These are phyloP conservation scores for Poeciliopsis turneri DNA, from an alignment of 2,797 vertebrate species.

Conservation along the genomic window DNA sequence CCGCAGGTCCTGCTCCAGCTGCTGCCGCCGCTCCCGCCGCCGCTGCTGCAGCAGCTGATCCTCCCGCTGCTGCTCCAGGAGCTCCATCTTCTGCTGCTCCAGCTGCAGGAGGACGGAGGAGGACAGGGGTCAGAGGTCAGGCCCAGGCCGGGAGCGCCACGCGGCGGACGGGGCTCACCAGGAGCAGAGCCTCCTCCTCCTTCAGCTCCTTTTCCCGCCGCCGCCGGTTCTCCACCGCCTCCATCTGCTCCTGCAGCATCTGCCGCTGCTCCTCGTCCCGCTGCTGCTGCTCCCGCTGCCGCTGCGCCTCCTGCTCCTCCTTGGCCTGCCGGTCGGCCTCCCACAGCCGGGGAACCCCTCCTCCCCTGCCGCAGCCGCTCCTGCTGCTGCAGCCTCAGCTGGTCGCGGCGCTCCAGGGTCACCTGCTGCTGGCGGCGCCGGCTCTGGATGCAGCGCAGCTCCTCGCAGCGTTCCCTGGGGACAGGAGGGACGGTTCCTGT, in stretches of 20 bases:
- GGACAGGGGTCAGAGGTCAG: background rate
- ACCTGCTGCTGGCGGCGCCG: conserved; percentile 68
- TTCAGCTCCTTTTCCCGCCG: conserved; percentile 65
- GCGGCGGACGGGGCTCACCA: conserved; percentile 73
- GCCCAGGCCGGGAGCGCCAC: background rate
- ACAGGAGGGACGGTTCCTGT: background rate
- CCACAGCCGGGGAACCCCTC: conserved; percentile 86
- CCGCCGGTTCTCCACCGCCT: conserved; percentile 52
- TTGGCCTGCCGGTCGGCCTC: conserved; percentile 83
- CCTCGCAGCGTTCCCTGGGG: conserved; percentile 80
- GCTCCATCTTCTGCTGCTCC: conserved; percentile 72
- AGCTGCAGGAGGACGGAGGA: conserved; percentile 59
- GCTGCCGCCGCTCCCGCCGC: conserved; percentile 65
- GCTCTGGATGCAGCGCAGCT: conserved; percentile 69
- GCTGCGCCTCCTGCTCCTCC: conserved; percentile 66
- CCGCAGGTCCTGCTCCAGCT: conserved; percentile 73
- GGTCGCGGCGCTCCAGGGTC: conserved; percentile 76
- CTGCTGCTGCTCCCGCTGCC: conserved; percentile 40
- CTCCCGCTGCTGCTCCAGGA: conserved; percentile 75
- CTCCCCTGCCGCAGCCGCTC: conserved; percentile 58
- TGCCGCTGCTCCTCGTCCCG: conserved; percentile 55
- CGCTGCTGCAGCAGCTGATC: conserved; percentile 64
- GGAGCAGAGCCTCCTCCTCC: conserved; percentile 80
- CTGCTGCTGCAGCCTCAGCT: conserved; percentile 77
- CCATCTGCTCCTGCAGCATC: conserved; percentile 77